Base-by-base conservation (phyloP, 1,140 invertebrate species). In the Drosophila pruinosa region DNA sequence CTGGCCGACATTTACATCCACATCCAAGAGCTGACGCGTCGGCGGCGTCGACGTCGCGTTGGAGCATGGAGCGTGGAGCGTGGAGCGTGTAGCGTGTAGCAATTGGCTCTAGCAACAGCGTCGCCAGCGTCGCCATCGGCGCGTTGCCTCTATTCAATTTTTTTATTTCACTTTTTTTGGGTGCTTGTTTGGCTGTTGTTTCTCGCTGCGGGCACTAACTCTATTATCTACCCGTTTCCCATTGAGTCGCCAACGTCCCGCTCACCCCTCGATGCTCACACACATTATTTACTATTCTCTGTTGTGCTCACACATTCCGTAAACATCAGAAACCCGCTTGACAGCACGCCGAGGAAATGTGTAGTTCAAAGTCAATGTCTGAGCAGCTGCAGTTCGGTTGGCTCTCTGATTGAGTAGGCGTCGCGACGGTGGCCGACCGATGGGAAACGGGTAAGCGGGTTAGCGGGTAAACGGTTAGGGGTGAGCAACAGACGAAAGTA, bases 281-380 rank as follows among this genome's bases (percentile, higher is more conserved):
- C 8, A 8, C 7, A 0, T 38, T 74, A 62, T 85, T 86, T 77
- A 79, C 67, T 61, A 64, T 86, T 85, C 45, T 85, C 77, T 85
- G 81, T 86, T 85, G 81, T 85, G 81, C 81, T 85, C 81, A 77
- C 73, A 86, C 81, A 85, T 85, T 85, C 81, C 81, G 80, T 86
- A 85, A 85, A 85, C 80, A 85, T 71, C 64, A 79, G 41, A 41
- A 64, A 48, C 50, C n/a, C 26, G 38, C 47, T 43, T 45, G 47
- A 48, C 41, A 28, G 52, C 63, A 10, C 10, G 41, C 34, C 22
- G 15, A 50, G 50, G 53, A 41, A 67, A 59, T 26, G 57, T 72
- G 57, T 76, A 64, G 81, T 85, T 85, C 80, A 85, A 85, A 85
- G 80, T 85, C 80, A 85, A 85, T 85, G 80, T 34, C 83, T 75